phyloP scores from a whole-genome alignment of 2,888 invertebrate genomes.

The Zelleria hepariella region DNA sequence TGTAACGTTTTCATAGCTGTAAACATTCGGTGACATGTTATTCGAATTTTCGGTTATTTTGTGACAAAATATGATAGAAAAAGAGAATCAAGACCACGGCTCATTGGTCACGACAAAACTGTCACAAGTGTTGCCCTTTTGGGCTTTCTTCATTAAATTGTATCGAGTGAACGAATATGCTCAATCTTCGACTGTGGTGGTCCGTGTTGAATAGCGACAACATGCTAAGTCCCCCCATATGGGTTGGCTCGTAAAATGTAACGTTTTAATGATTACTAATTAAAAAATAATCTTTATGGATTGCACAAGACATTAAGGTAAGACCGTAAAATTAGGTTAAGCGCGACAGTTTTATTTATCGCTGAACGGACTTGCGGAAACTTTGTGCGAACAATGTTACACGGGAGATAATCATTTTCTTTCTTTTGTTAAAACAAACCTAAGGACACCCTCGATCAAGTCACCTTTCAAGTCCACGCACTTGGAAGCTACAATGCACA shows the following conservation, averaged over 20 bases:
- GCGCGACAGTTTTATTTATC: constrained; percentile 22
- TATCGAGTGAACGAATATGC: constrained; percentile 65
- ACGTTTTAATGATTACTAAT: constrained; percentile 35
- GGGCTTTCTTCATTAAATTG: constrained; percentile 63
- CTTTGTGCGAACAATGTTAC: neutral
- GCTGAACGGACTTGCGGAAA: neutral
- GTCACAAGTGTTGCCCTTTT: constrained; percentile 17
- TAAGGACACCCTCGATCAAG: too few species aligned
- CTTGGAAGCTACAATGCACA: too few species aligned
- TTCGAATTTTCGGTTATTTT: too few species aligned
- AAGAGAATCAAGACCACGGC: neutral
- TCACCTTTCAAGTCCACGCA: too few species aligned
- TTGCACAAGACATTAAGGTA: constrained; percentile 13
- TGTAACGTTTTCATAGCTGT: too few species aligned
- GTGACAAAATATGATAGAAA: too few species aligned
- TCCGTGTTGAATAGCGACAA: constrained; percentile 27
- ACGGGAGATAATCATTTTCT: too few species aligned
- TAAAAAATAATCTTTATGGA: constrained; percentile 18
- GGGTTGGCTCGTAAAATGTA: constrained; percentile 31
- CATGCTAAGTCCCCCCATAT: constrained; percentile 26
- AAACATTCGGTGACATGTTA: too few species aligned
- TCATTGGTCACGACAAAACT: constrained; percentile 19
- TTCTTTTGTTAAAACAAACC: too few species aligned
- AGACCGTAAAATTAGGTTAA: constrained; percentile 18
- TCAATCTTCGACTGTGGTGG: constrained; percentile 39